These are phyloP conservation scores for Lophius americanus DNA, from an alignment of 2,797 vertebrate species.

Conservation along the genomic window DNA sequence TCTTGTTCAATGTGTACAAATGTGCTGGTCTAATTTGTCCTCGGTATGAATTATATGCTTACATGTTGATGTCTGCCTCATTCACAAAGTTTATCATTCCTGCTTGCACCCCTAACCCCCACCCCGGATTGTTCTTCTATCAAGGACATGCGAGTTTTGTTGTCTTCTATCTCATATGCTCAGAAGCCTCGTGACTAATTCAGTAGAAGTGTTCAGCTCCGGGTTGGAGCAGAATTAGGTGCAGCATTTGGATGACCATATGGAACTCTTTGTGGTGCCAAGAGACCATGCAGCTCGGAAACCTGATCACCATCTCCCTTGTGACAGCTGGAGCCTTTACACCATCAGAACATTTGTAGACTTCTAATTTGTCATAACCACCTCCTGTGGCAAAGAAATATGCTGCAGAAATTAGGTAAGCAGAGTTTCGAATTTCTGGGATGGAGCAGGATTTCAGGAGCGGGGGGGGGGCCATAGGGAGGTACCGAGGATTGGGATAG, in stretches of 20 bases:
- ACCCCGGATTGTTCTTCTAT: conserved; percentile 2
- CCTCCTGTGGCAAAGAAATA: conserved; percentile 99
- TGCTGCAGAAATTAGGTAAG: conserved; percentile 92
- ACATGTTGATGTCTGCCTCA: conserved; percentile 4
- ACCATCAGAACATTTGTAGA: conserved; percentile 99
- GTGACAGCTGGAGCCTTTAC: conserved; percentile 99
- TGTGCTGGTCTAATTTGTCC: not conserved
- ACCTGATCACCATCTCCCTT: conserved; percentile 98
- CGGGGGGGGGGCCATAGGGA: conserved; percentile 20
- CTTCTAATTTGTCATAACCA: conserved; percentile 99
- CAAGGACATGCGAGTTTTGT: conserved; percentile 78
- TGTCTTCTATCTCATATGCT: conserved; percentile 61
- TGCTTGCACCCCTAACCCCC: not conserved
- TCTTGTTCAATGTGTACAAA: not conserved
- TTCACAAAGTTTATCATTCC: conserved; percentile 4
- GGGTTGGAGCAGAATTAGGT: conserved; percentile 86
- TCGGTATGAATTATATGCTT: conserved; percentile 12
- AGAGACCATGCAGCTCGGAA: conserved; percentile 98
- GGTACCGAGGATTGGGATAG: conserved; percentile 30
- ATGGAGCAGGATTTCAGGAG: conserved; percentile 26
- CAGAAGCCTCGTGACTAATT: conserved; percentile 75
- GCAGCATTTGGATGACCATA: conserved; percentile 99
- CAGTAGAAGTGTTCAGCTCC: conserved; percentile 73
- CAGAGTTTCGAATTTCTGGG: conserved; percentile 80
- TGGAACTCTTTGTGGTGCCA: conserved; percentile 96